Base-by-base conservation (phyloP, 2,888 invertebrate species). In the Heliconius erato region DNA sequence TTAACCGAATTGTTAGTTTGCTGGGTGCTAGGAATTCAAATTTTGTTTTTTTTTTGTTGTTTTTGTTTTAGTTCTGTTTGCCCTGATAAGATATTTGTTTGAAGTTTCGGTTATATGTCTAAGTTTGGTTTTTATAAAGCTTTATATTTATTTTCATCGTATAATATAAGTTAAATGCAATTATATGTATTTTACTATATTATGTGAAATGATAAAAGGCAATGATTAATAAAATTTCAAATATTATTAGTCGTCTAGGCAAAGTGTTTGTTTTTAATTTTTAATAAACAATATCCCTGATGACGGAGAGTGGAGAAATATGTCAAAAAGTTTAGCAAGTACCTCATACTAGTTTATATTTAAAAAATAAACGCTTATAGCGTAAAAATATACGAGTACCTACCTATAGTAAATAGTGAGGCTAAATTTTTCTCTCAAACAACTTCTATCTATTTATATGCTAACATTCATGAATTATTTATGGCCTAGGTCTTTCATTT, bases 391-490 rank as follows among this genome's bases (percentile, higher is more conserved):
- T 74, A 6, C n/a, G 6, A 74, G n/a, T 9, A 63, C n/a, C n/a
- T 11, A 63, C 11, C 9, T n/a, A 76, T 1, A 76, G 23, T 23
- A 74, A 32, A 11, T n/a, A 59, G 59, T 63, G 23, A 32, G 69
- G 44, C 40, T 87, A 85, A 86, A 89, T 87, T 89, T 89, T 89
- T 86, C 88, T 87, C 87, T 86, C 86, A 85, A 89, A 88, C 87
- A 88, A 35, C 35, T 59, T 76, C 86, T 87, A 90, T 90, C 89
- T 90, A 91, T 54, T 54, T 54, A 54, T 54, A 54, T 54, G 23
- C 54, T 54, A 89, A 87, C 85, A 85, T 80, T 82, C 84, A 86
- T 91, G 84, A 87, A 91, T 91, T 88, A 90, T 91, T 91, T 88
- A 91, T 90, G 86, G 87, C 59, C 40, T 83, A 69, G 83, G 86